Percentiles rank a stretch among this genome's conserved stretches.
phyloP scores from a whole-genome alignment of 2,113 vertebrate species.

The Dasyprocta punctata region DNA sequence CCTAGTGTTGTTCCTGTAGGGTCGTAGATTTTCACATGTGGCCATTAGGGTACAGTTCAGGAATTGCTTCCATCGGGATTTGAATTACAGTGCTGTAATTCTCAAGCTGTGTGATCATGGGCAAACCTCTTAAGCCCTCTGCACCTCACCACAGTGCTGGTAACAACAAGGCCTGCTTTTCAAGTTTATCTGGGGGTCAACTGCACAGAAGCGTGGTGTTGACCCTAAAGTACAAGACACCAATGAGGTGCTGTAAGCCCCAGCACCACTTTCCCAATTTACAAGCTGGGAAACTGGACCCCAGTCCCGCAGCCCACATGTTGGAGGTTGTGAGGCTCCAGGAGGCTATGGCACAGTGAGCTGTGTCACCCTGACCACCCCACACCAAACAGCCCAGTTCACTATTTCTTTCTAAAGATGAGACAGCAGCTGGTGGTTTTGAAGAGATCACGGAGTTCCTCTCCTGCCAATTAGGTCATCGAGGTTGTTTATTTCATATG shows the following conservation, averaged over 20 bases:
- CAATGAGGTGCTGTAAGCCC: neutral
- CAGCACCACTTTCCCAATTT: neutral
- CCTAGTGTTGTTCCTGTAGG: neutral
- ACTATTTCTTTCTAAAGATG: constrained; percentile 36
- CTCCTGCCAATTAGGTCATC: constrained; percentile 18
- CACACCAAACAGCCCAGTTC: neutral
- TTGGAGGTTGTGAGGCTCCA: neutral
- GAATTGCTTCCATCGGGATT: neutral
- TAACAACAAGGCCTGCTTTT: neutral
- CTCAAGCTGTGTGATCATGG: neutral
- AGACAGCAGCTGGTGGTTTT: constrained; percentile 38
- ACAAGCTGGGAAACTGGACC: neutral
- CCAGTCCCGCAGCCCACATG: neutral
- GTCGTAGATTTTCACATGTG: neutral
- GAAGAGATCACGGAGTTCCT: constrained; percentile 10
- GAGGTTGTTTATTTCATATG: neutral
- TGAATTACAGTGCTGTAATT: neutral
- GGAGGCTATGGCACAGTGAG: neutral
- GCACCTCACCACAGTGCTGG: neutral
- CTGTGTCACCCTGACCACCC: neutral
- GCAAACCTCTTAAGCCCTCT: neutral
- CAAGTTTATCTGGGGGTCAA: neutral
- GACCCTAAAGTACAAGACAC: neutral
- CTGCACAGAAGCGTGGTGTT: neutral
- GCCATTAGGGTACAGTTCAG: neutral